A percentile compares a stretch with the other conserved stretches of the same genome.
phyloP scores from a whole-genome alignment of 2,888 invertebrate species.

The Nemotelus nigrinus region DNA sequence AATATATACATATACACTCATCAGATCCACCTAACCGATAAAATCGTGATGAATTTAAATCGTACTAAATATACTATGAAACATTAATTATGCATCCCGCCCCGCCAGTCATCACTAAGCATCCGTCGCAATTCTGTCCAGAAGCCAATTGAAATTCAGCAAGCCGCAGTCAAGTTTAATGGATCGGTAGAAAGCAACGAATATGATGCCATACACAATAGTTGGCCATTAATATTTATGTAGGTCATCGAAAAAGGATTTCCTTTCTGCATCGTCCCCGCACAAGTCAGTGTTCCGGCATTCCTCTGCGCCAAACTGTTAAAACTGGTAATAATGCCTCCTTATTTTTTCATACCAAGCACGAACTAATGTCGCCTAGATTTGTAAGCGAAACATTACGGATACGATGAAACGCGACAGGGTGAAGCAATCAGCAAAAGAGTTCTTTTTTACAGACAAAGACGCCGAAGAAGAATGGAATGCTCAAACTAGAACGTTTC shows the following conservation, averaged over 20 bases:
- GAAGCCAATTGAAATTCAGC: constrained; percentile 17
- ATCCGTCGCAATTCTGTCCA: neutral
- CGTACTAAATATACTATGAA: no score
- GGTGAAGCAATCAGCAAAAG: constrained; percentile 19
- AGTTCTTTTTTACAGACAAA: constrained; percentile 4
- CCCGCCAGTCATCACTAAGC: no score
- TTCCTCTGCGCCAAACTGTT: no score
- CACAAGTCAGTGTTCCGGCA: no score
- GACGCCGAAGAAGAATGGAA: neutral
- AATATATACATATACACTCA: no score
- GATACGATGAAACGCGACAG: constrained; percentile 34
- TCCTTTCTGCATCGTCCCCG: neutral
- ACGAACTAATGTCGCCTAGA: constrained; percentile 40
- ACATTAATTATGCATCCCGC: no score
- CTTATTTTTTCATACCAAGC: constrained; percentile 27
- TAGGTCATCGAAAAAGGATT: constrained; percentile 40
- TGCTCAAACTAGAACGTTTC: constrained; percentile 20
- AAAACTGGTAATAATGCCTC: neutral
- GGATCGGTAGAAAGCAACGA: neutral
- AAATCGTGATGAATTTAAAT: no score
- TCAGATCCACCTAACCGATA: no score
- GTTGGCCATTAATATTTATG: constrained; percentile 39
- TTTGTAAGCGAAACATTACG: constrained; percentile 35
- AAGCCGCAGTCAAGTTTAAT: constrained; percentile 11
- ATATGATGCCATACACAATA: constrained; percentile 6